phyloP scores from a whole-genome alignment of 1,140 invertebrate genomes.

The Ceratosolen fusciceps region DNA sequence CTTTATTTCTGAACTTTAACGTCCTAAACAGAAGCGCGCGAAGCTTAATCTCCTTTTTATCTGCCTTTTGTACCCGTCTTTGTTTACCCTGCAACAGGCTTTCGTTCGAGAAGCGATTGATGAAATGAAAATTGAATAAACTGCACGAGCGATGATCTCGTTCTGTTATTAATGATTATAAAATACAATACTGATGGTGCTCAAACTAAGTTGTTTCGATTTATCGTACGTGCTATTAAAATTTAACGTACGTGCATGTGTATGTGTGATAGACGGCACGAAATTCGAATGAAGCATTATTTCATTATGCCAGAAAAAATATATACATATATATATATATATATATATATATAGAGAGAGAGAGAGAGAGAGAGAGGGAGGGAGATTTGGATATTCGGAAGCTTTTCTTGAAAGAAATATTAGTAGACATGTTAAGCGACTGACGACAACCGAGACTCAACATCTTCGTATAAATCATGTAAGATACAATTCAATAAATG shows the following conservation, averaged over 20 bases:
- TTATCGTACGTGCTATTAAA: neutral
- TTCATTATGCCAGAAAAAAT: neutral
- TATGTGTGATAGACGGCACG: neutral
- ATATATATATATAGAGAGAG: too few relatives aligned
- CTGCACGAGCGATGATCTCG: neutral
- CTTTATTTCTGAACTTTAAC: neutral
- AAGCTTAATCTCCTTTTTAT: neutral
- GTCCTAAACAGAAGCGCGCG: neutral
- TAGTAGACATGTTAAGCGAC: conserved; percentile 43
- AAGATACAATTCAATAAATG: conserved; percentile 50
- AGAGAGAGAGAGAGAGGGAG: too few relatives aligned
- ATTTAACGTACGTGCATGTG: neutral
- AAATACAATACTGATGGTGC: neutral
- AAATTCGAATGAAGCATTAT: neutral
- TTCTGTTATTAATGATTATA: neutral
- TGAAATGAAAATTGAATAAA: neutral
- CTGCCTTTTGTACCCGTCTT: neutral
- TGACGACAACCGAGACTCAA: conserved; percentile 51
- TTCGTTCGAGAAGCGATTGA: neutral
- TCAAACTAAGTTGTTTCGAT: neutral
- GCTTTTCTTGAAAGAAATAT: conserved; percentile 52
- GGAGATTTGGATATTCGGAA: neutral
- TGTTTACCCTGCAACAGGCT: neutral
- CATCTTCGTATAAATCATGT: conserved; percentile 44
- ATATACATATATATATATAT: too few relatives aligned